A percentile compares a stretch with the other conserved stretches of the same genome.
phyloP scores from a whole-genome alignment of 2,113 vertebrate species.

The Gallinago jamesoni region DNA sequence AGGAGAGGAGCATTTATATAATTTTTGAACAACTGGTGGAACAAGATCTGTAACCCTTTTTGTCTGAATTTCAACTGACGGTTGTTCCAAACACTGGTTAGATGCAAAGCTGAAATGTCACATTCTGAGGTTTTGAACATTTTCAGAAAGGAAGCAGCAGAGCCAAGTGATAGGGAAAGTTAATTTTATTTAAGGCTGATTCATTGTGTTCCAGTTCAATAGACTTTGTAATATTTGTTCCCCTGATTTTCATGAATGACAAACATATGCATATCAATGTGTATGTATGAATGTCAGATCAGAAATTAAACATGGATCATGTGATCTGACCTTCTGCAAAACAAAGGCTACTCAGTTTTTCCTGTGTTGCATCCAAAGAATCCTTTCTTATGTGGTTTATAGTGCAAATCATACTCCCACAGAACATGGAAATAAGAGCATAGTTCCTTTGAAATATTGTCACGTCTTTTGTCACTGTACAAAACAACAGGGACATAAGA shows the following conservation, averaged over 20 bases:
- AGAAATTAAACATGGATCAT: not conserved
- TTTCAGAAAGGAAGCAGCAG: not conserved
- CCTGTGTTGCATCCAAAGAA: not conserved
- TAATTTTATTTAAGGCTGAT: not conserved
- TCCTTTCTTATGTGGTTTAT: not conserved
- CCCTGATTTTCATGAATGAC: not conserved
- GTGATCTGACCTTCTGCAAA: not conserved
- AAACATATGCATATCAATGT: not conserved
- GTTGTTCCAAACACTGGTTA: not conserved
- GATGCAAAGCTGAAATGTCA: not conserved
- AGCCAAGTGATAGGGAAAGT: not conserved
- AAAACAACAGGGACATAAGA: not conserved
- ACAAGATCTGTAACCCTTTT: not conserved
- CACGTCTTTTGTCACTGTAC: not conserved
- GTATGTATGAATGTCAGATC: not conserved
- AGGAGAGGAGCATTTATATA: not conserved
- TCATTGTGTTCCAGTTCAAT: not conserved
- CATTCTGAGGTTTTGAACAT: not conserved
- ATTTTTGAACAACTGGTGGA: not conserved
- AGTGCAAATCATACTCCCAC: not conserved
- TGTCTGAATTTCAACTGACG: not conserved
- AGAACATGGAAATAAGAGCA: not conserved
- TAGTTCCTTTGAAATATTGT: not conserved
- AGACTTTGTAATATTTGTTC: not conserved
- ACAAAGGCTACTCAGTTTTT: not conserved